Conservation (phyloP, 2,888 invertebrate species). For the Neria commutata region DNA sequence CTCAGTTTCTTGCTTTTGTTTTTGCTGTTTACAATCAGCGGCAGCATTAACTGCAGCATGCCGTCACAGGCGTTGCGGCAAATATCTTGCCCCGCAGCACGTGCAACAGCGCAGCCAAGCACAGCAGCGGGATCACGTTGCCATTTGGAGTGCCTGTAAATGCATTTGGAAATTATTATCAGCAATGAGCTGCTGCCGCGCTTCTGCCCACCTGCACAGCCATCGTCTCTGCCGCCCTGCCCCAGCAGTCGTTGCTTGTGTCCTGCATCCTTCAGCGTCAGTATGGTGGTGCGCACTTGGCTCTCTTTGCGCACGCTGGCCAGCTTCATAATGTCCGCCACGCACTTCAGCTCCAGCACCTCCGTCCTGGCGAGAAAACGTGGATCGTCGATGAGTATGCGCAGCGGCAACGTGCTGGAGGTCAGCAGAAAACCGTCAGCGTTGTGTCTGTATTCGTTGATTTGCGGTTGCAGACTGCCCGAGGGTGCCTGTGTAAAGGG, state of each 20-base stretch:
- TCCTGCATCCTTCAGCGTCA: constrained; percentile 57
- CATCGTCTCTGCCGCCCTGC: constrained; percentile 35
- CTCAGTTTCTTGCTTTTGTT: too few species aligned
- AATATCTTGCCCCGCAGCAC: background rate
- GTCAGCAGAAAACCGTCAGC: constrained; percentile 57
- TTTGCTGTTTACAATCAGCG: background rate
- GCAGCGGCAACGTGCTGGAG: constrained; percentile 58
- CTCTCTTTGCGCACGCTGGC: constrained; percentile 51
- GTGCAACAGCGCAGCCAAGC: background rate
- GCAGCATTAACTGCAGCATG: background rate
- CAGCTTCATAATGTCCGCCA: constrained; percentile 55
- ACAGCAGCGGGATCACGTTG: background rate
- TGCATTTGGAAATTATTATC: background rate
- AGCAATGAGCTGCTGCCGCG: background rate
- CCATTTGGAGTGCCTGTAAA: background rate
- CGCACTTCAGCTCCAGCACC: constrained; percentile 57
- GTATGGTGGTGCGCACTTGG: constrained; percentile 52
- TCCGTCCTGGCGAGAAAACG: constrained; percentile 57
- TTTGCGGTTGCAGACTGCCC: constrained; percentile 55
- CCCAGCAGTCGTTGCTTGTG: constrained; percentile 59
- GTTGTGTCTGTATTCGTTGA: constrained; percentile 59
- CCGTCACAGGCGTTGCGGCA: background rate
- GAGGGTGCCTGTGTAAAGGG: constrained; percentile 48
- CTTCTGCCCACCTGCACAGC: constrained; percentile 19
- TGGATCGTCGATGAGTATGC: constrained; percentile 58